Percentiles rank a stretch among this genome's conserved stretches.
These are phyloP conservation scores for Meandrina meandrites DNA, from an alignment of 92 coral and sea anemone species.

Conservation along the genomic window DNA sequence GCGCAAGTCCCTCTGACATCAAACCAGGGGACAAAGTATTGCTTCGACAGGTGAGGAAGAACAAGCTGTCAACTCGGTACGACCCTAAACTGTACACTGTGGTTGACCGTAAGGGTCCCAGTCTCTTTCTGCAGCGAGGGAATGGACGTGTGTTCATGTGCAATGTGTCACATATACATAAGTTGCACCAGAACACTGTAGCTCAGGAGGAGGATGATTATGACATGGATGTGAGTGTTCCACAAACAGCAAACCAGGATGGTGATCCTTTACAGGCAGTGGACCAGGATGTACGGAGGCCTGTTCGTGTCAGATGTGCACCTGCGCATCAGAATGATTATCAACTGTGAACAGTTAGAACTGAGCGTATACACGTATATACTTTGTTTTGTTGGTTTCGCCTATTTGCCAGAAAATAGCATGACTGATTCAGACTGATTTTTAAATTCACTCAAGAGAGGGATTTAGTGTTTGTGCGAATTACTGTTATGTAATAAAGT, in stretches of 20 bases:
- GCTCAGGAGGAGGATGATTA: background rate
- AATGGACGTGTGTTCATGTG: background rate
- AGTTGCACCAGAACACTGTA: slow-evolving; percentile 6
- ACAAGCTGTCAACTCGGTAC: slow-evolving; percentile 35
- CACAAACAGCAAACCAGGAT: background rate
- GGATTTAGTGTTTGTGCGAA: background rate
- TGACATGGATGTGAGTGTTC: background rate
- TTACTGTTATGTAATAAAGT: background rate
- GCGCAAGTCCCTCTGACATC: background rate
- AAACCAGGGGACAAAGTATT: slow-evolving; percentile 48
- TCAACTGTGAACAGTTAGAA: background rate
- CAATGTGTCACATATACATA: background rate
- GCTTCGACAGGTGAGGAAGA: slow-evolving; percentile 31
- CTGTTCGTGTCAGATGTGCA: background rate
- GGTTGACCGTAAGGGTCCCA: slow-evolving; percentile 31
- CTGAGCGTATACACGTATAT: background rate
- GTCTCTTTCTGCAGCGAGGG: slow-evolving; percentile 43
- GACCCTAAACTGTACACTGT: slow-evolving; percentile 45
- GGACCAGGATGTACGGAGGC: background rate
- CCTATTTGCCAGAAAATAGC: too few relatives aligned
- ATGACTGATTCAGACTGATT: too few relatives aligned
- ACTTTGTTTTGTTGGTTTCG: background rate
- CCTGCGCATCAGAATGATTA: background rate
- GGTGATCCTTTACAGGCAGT: background rate
- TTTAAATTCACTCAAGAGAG: too few relatives aligned